Percentiles rank a stretch among this genome's conserved stretches.
Evolutionary conservation across 2,113 vertebrate genomes (phyloP).

Genomic region (Tetraodon nigroviridis): DNA sequence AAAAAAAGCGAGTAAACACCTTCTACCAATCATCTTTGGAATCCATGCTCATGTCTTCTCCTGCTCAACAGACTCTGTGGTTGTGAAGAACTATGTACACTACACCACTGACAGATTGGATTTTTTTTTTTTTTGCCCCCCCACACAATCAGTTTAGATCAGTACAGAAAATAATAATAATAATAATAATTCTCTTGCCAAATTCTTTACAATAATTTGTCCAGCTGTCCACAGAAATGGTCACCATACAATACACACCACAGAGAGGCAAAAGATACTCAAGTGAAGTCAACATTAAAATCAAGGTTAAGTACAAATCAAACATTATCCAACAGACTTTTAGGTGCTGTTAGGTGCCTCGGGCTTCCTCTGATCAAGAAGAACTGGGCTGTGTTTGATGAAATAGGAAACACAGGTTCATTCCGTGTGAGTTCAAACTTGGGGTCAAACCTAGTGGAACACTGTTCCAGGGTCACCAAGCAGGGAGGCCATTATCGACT

Average conservation of each 20-base stretch:
- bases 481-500: conserved; percentile 47
- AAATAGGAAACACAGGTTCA: conserved; percentile 48
- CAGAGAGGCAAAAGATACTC: conserved; percentile 75
- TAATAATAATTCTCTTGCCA: conserved; percentile 43
- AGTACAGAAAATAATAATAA: conserved; percentile 29
- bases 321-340: conserved; percentile 65
- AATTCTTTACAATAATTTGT: conserved; percentile 63
- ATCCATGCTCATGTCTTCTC: conserved; percentile 76
- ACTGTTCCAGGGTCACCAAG: conserved; percentile 48
- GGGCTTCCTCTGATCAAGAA: conserved; percentile 46
- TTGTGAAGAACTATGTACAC: conserved; percentile 77
- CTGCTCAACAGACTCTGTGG: conserved; percentile 61
- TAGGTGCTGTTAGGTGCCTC: conserved; percentile 55
- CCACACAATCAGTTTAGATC: conserved; percentile 66
- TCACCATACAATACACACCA: conserved; percentile 72
- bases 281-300: conserved; percentile 72
- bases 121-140: conserved; percentile 45
- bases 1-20: conserved; percentile 69
- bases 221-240: conserved; percentile 72
- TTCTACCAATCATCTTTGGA: conserved; percentile 81
- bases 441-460: conserved; percentile 56
- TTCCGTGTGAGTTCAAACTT: conserved; percentile 63
- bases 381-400: conserved; percentile 39
- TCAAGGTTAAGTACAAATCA: conserved; percentile 73
- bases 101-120: conserved; percentile 61